phyloP scores from a whole-genome alignment of 2,797 vertebrate genomes.

The Spinus pinus region DNA sequence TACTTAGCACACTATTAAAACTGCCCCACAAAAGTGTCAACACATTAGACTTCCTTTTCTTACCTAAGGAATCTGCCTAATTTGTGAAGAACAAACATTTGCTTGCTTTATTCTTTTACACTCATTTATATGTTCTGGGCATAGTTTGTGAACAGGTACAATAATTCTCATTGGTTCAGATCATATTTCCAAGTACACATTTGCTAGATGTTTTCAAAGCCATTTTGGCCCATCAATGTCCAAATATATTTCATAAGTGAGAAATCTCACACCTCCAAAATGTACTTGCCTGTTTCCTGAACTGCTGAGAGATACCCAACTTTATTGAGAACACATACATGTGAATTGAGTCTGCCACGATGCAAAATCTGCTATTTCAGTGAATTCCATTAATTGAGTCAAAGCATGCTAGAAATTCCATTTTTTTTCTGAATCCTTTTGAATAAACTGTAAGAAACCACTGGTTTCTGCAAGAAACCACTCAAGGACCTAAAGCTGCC shows the following conservation, averaged over 20 bases:
- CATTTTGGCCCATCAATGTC: background rate
- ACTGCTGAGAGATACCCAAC: background rate
- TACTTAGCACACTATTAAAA: conserved; percentile 24
- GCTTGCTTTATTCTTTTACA: background rate
- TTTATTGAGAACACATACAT: background rate
- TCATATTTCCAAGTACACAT: background rate
- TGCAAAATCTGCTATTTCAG: background rate
- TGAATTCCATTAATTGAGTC: background rate
- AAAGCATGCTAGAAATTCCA: background rate
- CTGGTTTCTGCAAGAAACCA: background rate
- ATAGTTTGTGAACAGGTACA: background rate
- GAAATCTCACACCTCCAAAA: conserved; percentile 49
- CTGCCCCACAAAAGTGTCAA: background rate
- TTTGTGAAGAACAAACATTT: conserved; percentile 4
- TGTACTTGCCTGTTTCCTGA: background rate
- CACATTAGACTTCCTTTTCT: background rate
- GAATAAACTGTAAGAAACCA: background rate
- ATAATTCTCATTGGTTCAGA: background rate
- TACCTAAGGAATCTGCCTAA: background rate
- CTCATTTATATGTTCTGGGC: background rate
- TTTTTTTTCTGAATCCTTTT: background rate
- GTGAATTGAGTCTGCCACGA: background rate
- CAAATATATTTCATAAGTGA: conserved; percentile 17
- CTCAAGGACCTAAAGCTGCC: background rate
- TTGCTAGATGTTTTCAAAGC: conserved; percentile 1